Base-by-base conservation (phyloP, 92 coral and sea anemone species). In the Bergia puertoricense region DNA sequence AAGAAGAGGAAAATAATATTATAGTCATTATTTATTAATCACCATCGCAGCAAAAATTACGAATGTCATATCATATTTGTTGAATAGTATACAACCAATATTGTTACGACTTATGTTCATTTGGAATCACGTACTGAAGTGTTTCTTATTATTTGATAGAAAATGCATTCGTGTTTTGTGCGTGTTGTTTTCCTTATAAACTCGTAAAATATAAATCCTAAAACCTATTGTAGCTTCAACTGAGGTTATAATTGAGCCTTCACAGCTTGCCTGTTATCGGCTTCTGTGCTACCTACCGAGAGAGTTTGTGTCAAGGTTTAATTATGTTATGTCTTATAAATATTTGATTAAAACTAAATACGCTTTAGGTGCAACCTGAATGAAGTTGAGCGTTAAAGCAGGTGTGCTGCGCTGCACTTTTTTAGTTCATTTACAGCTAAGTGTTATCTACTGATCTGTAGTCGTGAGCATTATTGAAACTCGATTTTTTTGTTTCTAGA, bases 281-380 rank as follows among this genome's bases (percentile, higher is more conserved):
- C 20, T 8, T 11, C n/a, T 54, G 65, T 10, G 36, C 40, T 50
- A 79, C 65, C 82, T 20, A 79, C 41, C 8, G 65, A 36, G 65
- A 79, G 9, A 79, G 22, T 15, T 48, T 22, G 44, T 79, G 41
- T 40, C 37, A 43, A 77, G 30, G 81, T 23, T 23, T n/a, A 50
- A n/a, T 36, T 46, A 79, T 38, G 42, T 79, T 51, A 79, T 30
- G 50, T 48, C 65, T 48, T 79, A 79, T 79, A 8, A 79, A 79
- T 79, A 79, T 79, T 79, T 79, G 82, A 79, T 79, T 79, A 50
- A 7, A 79, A n/a, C 82, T 79, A 48, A 79, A 79, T 48, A 50
- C 42, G 40, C 40, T 79, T 79, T 22, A 54, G 67, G 44, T 48
- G 50, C 2, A 51, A 8, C 42, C 81, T 46, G 62, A 46, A 77